Evolutionary conservation across 2,797 vertebrate species (phyloP).

Genomic region (Galaxias olidus): DNA sequence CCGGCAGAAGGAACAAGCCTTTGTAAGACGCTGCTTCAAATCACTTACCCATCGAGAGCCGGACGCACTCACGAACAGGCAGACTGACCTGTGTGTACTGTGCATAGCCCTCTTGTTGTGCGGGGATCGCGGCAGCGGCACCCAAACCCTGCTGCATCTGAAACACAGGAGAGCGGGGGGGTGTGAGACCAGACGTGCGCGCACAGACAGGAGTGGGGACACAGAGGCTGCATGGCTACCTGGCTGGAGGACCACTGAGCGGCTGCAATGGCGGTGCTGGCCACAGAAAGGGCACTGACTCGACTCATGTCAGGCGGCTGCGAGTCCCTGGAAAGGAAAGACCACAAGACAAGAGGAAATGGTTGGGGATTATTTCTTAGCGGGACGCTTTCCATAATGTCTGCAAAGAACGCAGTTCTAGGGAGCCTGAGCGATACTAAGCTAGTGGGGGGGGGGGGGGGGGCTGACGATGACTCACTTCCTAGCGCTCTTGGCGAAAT

Average conservation of each 20-base stretch:
- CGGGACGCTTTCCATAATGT: background rate
- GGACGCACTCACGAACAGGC: background rate
- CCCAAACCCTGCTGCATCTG: conserved; percentile 82
- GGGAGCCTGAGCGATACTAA: background rate
- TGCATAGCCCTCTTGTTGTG: conserved; percentile 81
- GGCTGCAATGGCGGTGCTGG: conserved; percentile 92
- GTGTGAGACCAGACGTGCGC: background rate
- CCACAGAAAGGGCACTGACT: conserved; percentile 87
- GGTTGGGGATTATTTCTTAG: background rate
- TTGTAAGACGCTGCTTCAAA: background rate
- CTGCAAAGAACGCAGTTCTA: background rate
- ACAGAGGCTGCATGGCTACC: conserved; percentile 63
- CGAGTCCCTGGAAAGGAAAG: conserved; percentile 77
- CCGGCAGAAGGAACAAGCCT: conserved; percentile 17
- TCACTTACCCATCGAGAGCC: background rate
- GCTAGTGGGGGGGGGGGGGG: background rate
- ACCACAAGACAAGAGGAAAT: background rate
- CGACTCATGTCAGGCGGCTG: conserved; percentile 85
- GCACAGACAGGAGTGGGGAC: background rate
- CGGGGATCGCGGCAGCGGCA: conserved; percentile 77
- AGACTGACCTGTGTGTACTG: conserved; percentile 72
- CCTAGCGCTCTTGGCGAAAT: conserved; percentile 92
- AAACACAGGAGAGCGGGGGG: conserved; percentile 1
- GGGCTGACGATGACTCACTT: conserved; percentile 78
- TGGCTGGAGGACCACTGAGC: conserved; percentile 96